A percentile compares a stretch with the other conserved stretches of the same genome.
Evolutionary conservation across 2,888 invertebrate species (phyloP).

Genomic region (Carpatolechia fugitivella): DNA sequence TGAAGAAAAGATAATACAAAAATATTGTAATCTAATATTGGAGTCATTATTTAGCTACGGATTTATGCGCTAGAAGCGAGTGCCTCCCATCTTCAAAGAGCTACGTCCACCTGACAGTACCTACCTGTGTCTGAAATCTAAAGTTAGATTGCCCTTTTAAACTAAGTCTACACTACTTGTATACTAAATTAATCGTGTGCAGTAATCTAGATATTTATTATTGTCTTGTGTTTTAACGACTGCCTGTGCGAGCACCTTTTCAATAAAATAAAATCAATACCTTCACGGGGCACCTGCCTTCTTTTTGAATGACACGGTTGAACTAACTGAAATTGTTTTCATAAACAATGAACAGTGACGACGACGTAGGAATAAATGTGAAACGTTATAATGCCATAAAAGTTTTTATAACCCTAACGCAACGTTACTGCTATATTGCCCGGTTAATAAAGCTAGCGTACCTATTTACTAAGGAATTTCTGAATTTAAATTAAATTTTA

Average conservation of each 20-base stretch:
- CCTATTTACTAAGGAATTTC: background rate
- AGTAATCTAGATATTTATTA: too few relatives aligned
- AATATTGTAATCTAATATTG: too few relatives aligned
- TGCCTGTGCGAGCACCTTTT: too few relatives aligned
- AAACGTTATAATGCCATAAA: constrained; percentile 14
- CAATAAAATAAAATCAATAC: too few relatives aligned
- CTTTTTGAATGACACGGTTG: background rate
- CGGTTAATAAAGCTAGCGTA: background rate
- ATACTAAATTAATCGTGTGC: too few relatives aligned
- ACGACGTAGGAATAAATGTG: background rate
- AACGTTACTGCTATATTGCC: constrained; percentile 6
- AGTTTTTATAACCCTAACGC: constrained; percentile 16
- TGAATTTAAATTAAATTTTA: background rate
- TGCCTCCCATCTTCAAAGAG: too few relatives aligned
- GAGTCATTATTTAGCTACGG: too few relatives aligned
- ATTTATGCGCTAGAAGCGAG: too few relatives aligned
- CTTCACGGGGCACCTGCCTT: background rate
- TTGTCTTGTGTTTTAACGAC: too few relatives aligned
- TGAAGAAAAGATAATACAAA: too few relatives aligned
- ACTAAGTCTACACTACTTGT: too few relatives aligned
- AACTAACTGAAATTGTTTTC: background rate
- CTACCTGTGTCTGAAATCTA: constrained; percentile 1
- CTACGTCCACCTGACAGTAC: too few relatives aligned
- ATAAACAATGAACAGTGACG: background rate
- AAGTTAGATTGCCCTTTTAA: constrained; percentile 9